phyloP scores from a whole-genome alignment of 2,888 invertebrate genomes.

The Phlogophora meticulosa region DNA sequence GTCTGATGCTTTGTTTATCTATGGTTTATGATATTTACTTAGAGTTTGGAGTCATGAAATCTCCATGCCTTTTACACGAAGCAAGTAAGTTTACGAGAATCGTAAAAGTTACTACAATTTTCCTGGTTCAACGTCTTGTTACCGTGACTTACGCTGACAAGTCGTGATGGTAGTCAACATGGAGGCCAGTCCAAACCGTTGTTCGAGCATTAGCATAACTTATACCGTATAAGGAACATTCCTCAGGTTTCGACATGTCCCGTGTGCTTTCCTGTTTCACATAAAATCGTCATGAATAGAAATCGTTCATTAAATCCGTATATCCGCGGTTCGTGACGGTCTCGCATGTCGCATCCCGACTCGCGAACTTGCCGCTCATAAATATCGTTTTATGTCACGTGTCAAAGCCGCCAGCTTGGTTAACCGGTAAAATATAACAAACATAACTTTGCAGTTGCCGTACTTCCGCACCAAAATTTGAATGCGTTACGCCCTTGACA shows the following conservation, averaged over 20 bases:
- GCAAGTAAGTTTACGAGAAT: constrained; percentile 38
- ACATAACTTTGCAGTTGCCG: constrained; percentile 69
- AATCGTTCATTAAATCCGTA: constrained; percentile 83
- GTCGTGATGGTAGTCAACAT: constrained; percentile 42
- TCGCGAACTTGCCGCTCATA: constrained; percentile 88
- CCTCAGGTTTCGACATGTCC: constrained; percentile 61
- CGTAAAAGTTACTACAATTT: constrained; percentile 47
- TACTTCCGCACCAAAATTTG: constrained; percentile 66
- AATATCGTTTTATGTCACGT: constrained; percentile 89
- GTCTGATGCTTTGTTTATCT: background rate
- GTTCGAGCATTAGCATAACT: constrained; percentile 46
- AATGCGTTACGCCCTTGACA: constrained; percentile 75
- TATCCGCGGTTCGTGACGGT: constrained; percentile 87
- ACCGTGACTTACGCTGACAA: constrained; percentile 40
- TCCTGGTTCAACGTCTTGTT: constrained; percentile 44
- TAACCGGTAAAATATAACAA: constrained; percentile 78
- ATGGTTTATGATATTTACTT: background rate
- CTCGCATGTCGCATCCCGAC: constrained; percentile 87
- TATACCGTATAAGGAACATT: constrained; percentile 54
- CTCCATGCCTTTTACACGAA: constrained; percentile 26
- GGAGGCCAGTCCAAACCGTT: constrained; percentile 36
- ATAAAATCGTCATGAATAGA: constrained; percentile 87
- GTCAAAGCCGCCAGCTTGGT: constrained; percentile 87
- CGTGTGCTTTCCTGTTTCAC: constrained; percentile 72
- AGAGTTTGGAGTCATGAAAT: constrained; percentile 22